Conservation (phyloP, 2,797 vertebrate species). For the Sitta carolinensis region DNA sequence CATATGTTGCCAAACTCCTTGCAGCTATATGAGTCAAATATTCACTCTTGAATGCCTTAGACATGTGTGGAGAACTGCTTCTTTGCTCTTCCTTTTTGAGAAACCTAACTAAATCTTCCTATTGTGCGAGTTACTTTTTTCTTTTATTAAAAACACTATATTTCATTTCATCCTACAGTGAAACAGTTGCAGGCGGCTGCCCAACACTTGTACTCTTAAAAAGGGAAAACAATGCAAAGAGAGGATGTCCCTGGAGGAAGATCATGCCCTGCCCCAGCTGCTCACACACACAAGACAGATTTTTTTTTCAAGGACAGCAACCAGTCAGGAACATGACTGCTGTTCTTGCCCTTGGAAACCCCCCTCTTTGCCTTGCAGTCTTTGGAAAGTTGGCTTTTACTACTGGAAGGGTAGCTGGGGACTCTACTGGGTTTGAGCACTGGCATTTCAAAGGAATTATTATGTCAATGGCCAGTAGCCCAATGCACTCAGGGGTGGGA, state of each 20-base stretch:
- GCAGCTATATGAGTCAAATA: slow-evolving; percentile 2
- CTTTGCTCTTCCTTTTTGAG: slow-evolving; percentile 3
- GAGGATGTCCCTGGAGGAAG: not conserved
- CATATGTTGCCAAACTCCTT: not conserved
- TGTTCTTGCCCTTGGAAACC: not conserved
- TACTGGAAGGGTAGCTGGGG: not conserved
- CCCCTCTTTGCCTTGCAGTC: not conserved
- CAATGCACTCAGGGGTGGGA: not conserved
- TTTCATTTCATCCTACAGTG: slow-evolving; percentile 12
- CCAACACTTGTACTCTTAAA: slow-evolving; percentile 34
- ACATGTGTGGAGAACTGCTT: not conserved
- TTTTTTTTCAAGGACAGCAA: not conserved
- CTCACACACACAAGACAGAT: not conserved
- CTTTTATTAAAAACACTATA: slow-evolving; percentile 15
- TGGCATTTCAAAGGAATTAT: not conserved
- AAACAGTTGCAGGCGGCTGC: not conserved
- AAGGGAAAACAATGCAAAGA: slow-evolving; percentile 32
- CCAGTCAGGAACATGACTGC: not conserved
- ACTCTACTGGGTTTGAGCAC: not conserved
- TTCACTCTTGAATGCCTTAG: not conserved
- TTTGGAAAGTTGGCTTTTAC: not conserved
- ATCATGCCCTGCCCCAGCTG: not conserved
- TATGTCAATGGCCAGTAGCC: not conserved
- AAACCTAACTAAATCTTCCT: not conserved
- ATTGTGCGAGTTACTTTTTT: slow-evolving; percentile 2